Base-by-base conservation (phyloP, 2,113 vertebrate genomes). In the Cnemophilus loriae region DNA sequence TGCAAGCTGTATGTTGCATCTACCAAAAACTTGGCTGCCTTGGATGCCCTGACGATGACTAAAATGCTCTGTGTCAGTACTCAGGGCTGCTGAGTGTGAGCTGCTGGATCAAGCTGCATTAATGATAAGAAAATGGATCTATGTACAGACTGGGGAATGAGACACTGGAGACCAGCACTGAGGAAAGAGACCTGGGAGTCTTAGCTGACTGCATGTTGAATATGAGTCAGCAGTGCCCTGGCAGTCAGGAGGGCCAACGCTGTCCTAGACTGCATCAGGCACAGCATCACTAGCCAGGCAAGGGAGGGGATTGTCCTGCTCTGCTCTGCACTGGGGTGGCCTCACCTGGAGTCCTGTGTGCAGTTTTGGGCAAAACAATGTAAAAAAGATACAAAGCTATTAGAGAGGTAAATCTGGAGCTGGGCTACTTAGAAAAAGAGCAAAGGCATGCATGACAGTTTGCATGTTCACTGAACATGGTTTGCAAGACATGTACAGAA, bases 231-330 rank as follows among this genome's bases (percentile, higher is more conserved):
- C 32, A 42, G 26, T 71, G 35, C 5, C 50, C 14, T 65, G 35
- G 42, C 11, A 14, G 15, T 13, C 35, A 32, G 21, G 9, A 88
- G 35, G 5, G 14, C 11, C 14, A 49, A 2, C 3, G 1, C 1
- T 42, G 42, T 41, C 50, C 32, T 73, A 41, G 7, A 2, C 1
- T 0, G 4, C 30, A 64, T 41, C 41, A 49, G 65, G 41, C 16
- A 30, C 20, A 69, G 39, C 39, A 39, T 46, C 0, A 0, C n/a
- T 63, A 70, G 8, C 28, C 0, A 0, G 41, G 20, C 10, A 18
- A 41, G 23, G 11, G 28, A 74, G 23, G 15, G 15, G 42, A 47
- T 41, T 74, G 28, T 56, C 41, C 50, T 0, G 0, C 24, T 16
- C 41, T 79, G n/a, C 49, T 41, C 49, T 41, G 41, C 4, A 1